Conservation (phyloP, 2,888 invertebrate genomes). For the Acleris emargana region DNA sequence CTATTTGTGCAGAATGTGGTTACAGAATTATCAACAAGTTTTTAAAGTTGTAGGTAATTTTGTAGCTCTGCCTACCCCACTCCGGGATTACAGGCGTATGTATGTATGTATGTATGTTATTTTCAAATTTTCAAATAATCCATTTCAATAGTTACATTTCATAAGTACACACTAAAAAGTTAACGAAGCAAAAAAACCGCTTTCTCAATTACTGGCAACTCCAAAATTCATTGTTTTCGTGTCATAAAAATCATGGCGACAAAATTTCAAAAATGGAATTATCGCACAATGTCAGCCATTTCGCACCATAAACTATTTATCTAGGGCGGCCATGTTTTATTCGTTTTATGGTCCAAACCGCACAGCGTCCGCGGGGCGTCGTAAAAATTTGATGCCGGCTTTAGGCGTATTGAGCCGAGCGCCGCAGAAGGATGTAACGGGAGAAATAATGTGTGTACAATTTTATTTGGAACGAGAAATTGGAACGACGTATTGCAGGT, state of each 20-base stretch:
- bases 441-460: slow-evolving; percentile 24
- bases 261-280: slow-evolving; percentile 26
- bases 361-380: slow-evolving; percentile 21
- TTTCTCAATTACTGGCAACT: too few relatives aligned
- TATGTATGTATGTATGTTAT: too few relatives aligned
- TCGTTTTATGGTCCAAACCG: slow-evolving; percentile 26
- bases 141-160: too few relatives aligned
- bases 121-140: too few relatives aligned
- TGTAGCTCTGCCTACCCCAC: too few relatives aligned
- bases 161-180: too few relatives aligned
- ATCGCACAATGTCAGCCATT: slow-evolving; percentile 22
- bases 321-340: slow-evolving; percentile 29
- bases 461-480: slow-evolving; percentile 14
- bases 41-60: too few relatives aligned
- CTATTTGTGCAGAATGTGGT: too few relatives aligned
- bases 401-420: slow-evolving; percentile 24
- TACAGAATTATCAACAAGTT: too few relatives aligned
- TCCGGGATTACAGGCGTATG: too few relatives aligned
- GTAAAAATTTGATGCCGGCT: slow-evolving; percentile 29
- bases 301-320: slow-evolving; percentile 30
- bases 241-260: slow-evolving; percentile 5
- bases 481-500: slow-evolving; percentile 2
- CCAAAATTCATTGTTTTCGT: too few relatives aligned
- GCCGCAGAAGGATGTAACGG: background rate
- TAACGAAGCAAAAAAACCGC: too few relatives aligned